Conservation (phyloP, 2,113 vertebrate genomes). For the Chiloscyllium plagiosum region DNA sequence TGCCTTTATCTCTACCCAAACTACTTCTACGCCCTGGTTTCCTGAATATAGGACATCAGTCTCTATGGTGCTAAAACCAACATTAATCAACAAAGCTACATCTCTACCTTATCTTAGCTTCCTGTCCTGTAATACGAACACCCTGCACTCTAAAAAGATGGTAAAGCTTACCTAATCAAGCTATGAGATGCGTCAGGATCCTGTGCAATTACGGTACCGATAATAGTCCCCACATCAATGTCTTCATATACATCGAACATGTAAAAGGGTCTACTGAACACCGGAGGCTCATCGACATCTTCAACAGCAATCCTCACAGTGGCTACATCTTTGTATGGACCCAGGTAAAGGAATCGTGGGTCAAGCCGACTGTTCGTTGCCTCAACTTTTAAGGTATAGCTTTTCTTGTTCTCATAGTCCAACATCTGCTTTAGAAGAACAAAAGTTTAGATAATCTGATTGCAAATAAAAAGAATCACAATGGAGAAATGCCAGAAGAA, state of each 20-base stretch:
- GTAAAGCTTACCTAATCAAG: constrained; percentile 73
- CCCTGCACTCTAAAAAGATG: constrained; percentile 28
- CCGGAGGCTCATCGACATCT: constrained; percentile 84
- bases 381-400: constrained; percentile 79
- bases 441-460: constrained; percentile 33
- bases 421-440: constrained; percentile 59
- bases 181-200: constrained; percentile 78
- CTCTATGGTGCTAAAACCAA: too few relatives aligned
- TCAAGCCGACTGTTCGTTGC: constrained; percentile 77
- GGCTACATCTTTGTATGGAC: constrained; percentile 80
- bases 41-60: too few relatives aligned
- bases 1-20: too few relatives aligned
- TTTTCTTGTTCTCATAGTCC: constrained; percentile 81
- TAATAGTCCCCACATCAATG: constrained; percentile 59
- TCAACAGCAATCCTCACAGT: constrained; percentile 76
- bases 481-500: neutral
- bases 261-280: constrained; percentile 76
- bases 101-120: too few relatives aligned
- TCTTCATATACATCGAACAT: constrained; percentile 84
- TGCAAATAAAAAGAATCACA: neutral
- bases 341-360: constrained; percentile 72
- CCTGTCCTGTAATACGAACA: neutral
- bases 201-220: constrained; percentile 75
- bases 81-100: too few relatives aligned
- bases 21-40: too few relatives aligned